A percentile compares a stretch with the other conserved stretches of the same genome.
Conservation (phyloP, 2,797 vertebrate genomes). For the Poecile montanus region DNA sequence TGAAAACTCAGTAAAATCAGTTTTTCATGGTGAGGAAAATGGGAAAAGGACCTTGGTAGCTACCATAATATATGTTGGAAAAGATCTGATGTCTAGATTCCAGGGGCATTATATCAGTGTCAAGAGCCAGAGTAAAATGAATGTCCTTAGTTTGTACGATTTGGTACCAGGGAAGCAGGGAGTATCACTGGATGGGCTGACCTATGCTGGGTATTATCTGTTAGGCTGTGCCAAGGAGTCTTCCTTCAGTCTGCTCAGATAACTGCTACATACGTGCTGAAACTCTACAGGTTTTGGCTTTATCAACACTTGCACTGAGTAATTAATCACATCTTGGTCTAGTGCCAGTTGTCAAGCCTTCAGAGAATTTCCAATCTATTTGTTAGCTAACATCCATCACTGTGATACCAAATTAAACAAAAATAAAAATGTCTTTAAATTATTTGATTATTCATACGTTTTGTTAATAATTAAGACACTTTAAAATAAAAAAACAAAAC, state of each 20-base stretch:
- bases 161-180: not conserved
- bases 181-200: not conserved
- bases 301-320: not conserved
- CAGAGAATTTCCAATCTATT: not conserved
- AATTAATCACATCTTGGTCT: not conserved
- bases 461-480: not conserved
- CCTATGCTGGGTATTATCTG: not conserved
- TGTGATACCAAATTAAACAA: not conserved
- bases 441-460: not conserved
- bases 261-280: not conserved
- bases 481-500: accelerated
- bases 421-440: not conserved
- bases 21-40: not conserved
- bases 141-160: not conserved
- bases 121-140: not conserved
- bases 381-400: not conserved
- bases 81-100: not conserved
- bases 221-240: not conserved
- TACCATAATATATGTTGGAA: not conserved
- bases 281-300: not conserved
- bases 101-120: not conserved
- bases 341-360: not conserved
- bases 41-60: not conserved
- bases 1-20: not conserved
- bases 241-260: not conserved